Conservation (phyloP, 92 coral and sea anemone genomes). For the Micromussa lordhowensis region DNA sequence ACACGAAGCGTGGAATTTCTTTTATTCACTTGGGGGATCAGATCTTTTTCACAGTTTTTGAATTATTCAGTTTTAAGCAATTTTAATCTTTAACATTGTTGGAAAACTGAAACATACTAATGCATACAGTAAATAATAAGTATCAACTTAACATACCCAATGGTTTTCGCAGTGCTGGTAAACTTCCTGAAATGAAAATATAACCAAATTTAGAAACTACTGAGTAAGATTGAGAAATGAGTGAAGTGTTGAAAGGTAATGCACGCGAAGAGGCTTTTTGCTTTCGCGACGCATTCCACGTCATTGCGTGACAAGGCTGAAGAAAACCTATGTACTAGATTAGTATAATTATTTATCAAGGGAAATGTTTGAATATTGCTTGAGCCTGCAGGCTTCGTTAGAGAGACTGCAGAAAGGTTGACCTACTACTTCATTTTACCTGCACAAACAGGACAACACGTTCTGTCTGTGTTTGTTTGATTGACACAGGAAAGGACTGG, state of each 20-base stretch:
- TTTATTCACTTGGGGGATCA: background rate
- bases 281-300: no score
- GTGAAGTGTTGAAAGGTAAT: no score
- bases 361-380: background rate
- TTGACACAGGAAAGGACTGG: constrained; percentile 56
- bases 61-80: background rate
- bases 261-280: no score
- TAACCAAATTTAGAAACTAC: background rate
- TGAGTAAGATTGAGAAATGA: background rate
- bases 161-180: background rate
- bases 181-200: background rate
- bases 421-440: background rate
- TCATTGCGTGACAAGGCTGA: no score
- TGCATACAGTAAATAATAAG: no score
- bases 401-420: background rate
- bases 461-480: constrained; percentile 1
- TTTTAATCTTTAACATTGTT: no score
- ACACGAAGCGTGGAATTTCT: no score
- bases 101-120: no score
- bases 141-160: constrained; percentile 2
- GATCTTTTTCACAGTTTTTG: background rate
- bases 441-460: constrained; percentile 46
- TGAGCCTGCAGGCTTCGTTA: background rate
- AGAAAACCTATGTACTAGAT: no score
- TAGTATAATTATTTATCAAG: no score